Conservation (phyloP, 2,113 vertebrate genomes). For the Rafetus swinhoei region DNA sequence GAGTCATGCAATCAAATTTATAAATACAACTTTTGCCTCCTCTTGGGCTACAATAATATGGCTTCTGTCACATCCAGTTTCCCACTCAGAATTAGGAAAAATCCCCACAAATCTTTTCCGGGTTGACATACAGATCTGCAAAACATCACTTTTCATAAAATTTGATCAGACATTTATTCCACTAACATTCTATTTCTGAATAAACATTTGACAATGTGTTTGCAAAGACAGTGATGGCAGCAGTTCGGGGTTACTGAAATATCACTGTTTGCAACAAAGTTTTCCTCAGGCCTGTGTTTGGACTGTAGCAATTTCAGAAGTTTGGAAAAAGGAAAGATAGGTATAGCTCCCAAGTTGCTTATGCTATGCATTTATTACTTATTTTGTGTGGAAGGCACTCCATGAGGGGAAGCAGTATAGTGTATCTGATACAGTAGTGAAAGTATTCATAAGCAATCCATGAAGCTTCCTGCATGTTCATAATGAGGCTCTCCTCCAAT, state of each 20-base stretch:
- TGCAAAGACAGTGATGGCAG: neutral
- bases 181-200: neutral
- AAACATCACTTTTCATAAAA: neutral
- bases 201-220: neutral
- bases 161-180: neutral
- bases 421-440: too few relatives aligned
- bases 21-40: neutral
- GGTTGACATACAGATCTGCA: neutral
- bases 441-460: too few relatives aligned
- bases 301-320: neutral
- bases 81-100: neutral
- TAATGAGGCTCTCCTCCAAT: neutral
- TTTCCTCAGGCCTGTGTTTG: neutral
- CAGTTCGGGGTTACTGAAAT: neutral
- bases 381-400: neutral
- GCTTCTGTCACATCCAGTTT: neutral
- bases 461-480: neutral
- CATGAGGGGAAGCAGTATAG: rapidly evolving
- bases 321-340: neutral
- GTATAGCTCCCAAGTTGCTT: neutral
- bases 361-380: neutral
- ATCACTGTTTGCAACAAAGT: neutral
- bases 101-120: neutral
- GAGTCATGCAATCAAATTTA: neutral
- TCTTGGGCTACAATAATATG: neutral